Evolutionary conservation across 2,888 invertebrate genomes (phyloP).

Genomic region (Chrysodeixis includens): DNA sequence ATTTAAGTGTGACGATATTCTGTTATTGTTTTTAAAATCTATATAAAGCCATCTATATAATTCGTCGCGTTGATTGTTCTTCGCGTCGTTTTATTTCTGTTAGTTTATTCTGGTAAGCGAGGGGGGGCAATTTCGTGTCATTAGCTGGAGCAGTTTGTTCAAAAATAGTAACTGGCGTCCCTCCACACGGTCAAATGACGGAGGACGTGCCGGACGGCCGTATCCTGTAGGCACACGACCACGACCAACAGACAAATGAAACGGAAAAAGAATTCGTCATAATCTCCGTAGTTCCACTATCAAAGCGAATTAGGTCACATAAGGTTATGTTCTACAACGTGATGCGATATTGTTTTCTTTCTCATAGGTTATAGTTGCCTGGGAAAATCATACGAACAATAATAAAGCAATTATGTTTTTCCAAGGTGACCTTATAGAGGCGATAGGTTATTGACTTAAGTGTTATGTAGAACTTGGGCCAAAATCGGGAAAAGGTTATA

Average conservation of each 20-base stretch:
- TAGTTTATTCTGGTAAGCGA: conserved; percentile 72
- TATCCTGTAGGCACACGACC: conserved; percentile 53
- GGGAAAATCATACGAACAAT: not conserved
- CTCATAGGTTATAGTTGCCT: not conserved
- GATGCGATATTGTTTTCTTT: conserved; percentile 5
- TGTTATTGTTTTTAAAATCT: not conserved
- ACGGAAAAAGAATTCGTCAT: not conserved
- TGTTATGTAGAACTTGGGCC: not conserved
- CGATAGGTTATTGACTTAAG: conserved; percentile 3
- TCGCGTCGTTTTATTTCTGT: conserved; percentile 70
- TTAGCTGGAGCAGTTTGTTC: conserved; percentile 70
- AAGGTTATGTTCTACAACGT: conserved; percentile 3
- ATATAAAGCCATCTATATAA: conserved; percentile 3
- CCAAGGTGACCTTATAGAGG: conserved; percentile 5
- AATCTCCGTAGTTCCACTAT: not conserved
- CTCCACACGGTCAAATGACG: conserved; percentile 75
- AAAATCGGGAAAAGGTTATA: not conserved
- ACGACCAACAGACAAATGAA: conserved; percentile 3
- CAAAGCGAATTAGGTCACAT: not conserved
- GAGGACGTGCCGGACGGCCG: conserved; percentile 62
- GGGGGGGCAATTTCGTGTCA: conserved; percentile 80
- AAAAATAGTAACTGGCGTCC: conserved; percentile 75
- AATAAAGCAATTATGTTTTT: conserved; percentile 5
- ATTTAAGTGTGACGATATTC: not conserved
- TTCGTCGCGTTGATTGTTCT: conserved; percentile 40